Conservation (phyloP, 2,113 vertebrate genomes). For the Vombatus ursinus region DNA sequence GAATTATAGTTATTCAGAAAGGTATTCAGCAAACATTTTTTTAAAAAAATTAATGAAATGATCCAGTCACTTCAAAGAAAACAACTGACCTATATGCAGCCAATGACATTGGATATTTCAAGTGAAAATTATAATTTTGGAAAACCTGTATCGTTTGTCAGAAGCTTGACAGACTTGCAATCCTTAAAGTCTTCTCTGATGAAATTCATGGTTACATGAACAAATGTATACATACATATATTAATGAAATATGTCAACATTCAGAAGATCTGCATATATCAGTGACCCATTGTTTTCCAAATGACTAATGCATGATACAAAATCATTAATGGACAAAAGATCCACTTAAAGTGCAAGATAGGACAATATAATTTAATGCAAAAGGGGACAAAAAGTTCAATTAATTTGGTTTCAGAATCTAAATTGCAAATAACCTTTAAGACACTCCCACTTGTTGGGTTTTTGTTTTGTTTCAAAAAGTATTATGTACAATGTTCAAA, state of each 20-base stretch:
- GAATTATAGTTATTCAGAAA: background rate
- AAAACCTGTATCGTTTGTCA: background rate
- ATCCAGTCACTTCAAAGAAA: background rate
- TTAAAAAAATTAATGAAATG: background rate
- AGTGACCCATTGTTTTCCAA: background rate
- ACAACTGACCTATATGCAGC: background rate
- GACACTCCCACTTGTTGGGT: background rate
- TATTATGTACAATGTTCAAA: background rate
- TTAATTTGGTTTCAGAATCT: background rate
- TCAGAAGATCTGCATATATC: background rate
- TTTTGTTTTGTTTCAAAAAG: background rate
- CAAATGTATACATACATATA: background rate
- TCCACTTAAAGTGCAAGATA: background rate
- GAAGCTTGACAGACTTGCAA: background rate
- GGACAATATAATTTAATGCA: background rate
- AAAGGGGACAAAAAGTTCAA: background rate
- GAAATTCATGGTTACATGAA: background rate
- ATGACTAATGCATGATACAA: background rate
- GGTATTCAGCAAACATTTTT: background rate
- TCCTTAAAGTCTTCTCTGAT: background rate
- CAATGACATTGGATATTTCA: background rate
- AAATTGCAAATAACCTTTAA: background rate
- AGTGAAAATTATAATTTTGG: background rate
- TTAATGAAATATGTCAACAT: background rate
- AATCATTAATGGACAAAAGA: background rate